Conservation (phyloP, 2,113 vertebrate species). For the Thinocorus orbignyianus region DNA sequence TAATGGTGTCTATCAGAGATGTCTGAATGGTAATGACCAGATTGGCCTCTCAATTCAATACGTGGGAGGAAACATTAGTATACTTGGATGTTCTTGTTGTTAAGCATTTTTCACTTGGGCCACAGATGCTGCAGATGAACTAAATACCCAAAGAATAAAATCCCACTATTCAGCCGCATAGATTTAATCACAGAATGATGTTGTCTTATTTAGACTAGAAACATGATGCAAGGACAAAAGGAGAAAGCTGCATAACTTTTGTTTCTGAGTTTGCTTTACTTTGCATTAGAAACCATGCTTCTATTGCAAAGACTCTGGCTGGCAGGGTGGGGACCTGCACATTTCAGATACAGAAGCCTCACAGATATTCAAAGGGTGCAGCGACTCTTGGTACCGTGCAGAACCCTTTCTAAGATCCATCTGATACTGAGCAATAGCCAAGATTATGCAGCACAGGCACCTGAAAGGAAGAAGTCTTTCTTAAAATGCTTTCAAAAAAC, state of each 20-base stretch:
- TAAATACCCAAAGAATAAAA: not conserved
- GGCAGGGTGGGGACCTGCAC: not conserved
- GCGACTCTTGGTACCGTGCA: not conserved
- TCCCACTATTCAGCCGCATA: not conserved
- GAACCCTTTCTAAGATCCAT: not conserved
- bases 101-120: not conserved
- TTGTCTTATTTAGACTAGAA: not conserved
- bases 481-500: not conserved
- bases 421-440: not conserved
- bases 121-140: not conserved
- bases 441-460: not conserved
- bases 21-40: not conserved
- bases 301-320: not conserved
- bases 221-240: not conserved
- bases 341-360: not conserved
- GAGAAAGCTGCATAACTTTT: not conserved
- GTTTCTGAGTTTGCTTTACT: not conserved
- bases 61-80: not conserved
- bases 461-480: not conserved
- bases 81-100: not conserved
- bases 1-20: not conserved
- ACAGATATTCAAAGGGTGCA: not conserved
- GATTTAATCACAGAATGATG: not conserved
- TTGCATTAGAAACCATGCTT: not conserved
- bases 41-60: not conserved